A percentile compares a stretch with the other conserved stretches of the same genome.
phyloP scores from a whole-genome alignment of 2,888 invertebrate genomes.

The Bruchidius siliquastri region DNA sequence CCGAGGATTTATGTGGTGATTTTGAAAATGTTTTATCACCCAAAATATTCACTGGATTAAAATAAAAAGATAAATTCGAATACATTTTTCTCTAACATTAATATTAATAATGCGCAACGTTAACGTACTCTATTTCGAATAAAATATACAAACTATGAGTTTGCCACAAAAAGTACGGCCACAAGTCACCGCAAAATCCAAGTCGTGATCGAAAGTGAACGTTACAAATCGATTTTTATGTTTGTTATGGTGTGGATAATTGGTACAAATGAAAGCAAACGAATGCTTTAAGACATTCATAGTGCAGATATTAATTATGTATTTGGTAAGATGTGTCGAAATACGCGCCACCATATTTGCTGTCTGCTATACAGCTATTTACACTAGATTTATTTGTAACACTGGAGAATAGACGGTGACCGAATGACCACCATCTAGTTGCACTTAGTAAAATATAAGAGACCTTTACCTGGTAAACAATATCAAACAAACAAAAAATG shows the following conservation, averaged over 20 bases:
- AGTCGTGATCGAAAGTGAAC: not conserved
- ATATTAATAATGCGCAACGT: too few relatives aligned
- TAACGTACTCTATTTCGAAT: too few relatives aligned
- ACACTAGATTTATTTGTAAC: not conserved
- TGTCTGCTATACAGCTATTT: not conserved
- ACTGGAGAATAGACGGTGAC: not conserved
- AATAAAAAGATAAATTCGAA: too few relatives aligned
- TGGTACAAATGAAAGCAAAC: not conserved
- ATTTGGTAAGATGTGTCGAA: not conserved
- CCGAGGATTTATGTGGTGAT: too few relatives aligned
- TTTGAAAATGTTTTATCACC: too few relatives aligned
- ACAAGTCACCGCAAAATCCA: not conserved
- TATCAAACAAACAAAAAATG: too few relatives aligned
- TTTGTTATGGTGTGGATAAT: not conserved
- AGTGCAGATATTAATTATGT: not conserved
- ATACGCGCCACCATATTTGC: not conserved
- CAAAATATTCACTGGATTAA: too few relatives aligned
- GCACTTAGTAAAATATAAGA: too few relatives aligned
- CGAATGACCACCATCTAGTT: too few relatives aligned
- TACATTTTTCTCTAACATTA: too few relatives aligned
- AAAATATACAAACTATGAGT: too few relatives aligned
- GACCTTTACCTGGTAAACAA: too few relatives aligned
- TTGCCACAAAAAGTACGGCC: not conserved
- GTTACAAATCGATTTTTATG: not conserved
- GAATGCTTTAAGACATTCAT: not conserved